phyloP scores from a whole-genome alignment of 2,113 vertebrate species.

The Copsychus sechellarum region DNA sequence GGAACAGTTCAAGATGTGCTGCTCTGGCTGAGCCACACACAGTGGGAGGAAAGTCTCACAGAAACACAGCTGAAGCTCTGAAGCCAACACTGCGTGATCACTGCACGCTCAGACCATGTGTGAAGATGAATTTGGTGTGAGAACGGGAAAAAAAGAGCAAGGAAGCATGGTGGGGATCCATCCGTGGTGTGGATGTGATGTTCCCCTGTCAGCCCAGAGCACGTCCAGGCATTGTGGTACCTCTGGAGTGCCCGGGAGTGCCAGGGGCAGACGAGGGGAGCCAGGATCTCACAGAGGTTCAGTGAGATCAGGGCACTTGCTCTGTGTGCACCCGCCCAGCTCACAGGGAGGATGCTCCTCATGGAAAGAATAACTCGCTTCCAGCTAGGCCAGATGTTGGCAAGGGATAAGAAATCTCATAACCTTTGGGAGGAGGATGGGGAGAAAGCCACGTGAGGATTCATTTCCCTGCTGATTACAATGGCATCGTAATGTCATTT shows the following conservation, averaged over 20 bases:
- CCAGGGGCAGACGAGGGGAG: neutral
- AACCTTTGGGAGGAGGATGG: neutral
- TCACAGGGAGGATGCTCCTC: neutral
- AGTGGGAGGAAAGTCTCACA: neutral
- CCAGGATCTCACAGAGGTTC: neutral
- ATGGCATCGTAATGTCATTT: neutral
- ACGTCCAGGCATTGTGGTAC: accelerated
- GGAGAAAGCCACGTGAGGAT: neutral
- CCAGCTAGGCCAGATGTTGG: neutral
- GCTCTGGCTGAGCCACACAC: neutral
- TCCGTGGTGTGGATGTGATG: accelerated
- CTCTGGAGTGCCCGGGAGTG: neutral
- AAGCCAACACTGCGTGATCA: accelerated
- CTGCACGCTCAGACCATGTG: accelerated
- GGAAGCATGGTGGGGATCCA: accelerated
- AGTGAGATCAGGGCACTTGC: neutral
- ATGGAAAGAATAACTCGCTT: accelerated
- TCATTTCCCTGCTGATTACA: neutral
- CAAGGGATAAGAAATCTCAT: neutral
- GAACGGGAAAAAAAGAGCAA: neutral
- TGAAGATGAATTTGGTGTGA: neutral
- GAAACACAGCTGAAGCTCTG: neutral
- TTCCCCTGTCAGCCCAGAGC: neutral
- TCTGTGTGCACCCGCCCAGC: neutral
- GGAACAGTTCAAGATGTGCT: neutral